These are phyloP conservation scores for Leistus spinibarbis DNA, from an alignment of 2,888 invertebrate genomes.

Conservation along the genomic window DNA sequence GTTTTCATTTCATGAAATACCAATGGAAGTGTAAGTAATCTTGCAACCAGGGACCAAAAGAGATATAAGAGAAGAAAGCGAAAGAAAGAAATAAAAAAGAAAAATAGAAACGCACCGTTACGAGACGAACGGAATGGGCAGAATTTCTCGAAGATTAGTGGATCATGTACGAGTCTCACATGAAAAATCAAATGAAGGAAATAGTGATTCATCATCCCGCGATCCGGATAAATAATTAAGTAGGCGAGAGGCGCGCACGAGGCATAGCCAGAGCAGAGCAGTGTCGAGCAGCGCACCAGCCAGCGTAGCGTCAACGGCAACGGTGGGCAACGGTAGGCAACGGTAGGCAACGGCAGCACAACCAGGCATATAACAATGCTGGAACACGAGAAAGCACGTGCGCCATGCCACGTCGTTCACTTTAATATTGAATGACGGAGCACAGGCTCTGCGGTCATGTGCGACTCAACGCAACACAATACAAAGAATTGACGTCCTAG, in stretches of 20 bases:
- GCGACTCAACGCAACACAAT: background rate
- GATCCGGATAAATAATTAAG: constrained; percentile 39
- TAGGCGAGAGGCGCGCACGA: constrained; percentile 15
- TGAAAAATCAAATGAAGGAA: constrained; percentile 39
- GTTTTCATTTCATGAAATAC: background rate
- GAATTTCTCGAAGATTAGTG: constrained; percentile 30
- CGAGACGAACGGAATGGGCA: constrained; percentile 5
- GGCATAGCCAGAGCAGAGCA: background rate
- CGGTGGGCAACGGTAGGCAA: background rate
- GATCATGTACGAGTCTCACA: constrained; percentile 31
- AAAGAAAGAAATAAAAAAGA: constrained; percentile 9
- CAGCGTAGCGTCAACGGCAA: constrained; percentile 10
- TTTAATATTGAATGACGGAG: constrained; percentile 36
- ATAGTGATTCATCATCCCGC: constrained; percentile 37
- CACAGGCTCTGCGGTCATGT: constrained; percentile 6
- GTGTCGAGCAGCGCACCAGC: background rate
- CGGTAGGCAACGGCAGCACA: constrained; percentile 9
- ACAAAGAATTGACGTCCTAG: background rate
- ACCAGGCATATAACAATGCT: background rate
- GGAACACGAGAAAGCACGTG: background rate
- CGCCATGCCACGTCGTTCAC: constrained; percentile 30
- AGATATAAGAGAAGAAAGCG: background rate
- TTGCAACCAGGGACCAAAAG: background rate
- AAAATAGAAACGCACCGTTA: constrained; percentile 4
- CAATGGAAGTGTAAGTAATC: background rate